Conservation (phyloP, 2,797 vertebrate species). For the Crypturellus tataupa region DNA sequence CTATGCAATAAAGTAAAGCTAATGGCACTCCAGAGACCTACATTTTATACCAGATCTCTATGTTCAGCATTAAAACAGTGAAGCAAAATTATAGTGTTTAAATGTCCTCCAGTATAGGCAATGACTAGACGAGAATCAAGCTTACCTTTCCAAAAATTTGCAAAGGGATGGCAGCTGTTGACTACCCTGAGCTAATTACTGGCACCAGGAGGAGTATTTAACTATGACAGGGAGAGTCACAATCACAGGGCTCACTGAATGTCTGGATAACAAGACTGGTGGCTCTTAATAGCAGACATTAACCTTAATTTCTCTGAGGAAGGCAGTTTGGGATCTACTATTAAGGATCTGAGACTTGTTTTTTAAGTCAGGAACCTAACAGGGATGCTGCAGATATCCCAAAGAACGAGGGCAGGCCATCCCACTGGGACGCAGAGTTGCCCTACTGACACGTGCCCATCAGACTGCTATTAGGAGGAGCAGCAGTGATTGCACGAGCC, state of each 20-base stretch:
- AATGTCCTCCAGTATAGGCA: neutral
- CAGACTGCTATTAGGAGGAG: slow-evolving; percentile 22
- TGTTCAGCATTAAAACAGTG: slow-evolving; percentile 1
- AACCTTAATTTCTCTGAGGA: neutral
- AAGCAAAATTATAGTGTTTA: neutral
- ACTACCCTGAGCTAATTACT: neutral
- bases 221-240: neutral
- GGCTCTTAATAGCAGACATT: neutral
- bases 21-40: slow-evolving; percentile 13
- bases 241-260: neutral
- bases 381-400: neutral
- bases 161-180: neutral
- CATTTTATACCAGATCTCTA: slow-evolving; percentile 18
- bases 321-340: neutral
- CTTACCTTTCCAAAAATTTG: neutral
- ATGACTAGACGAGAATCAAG: neutral
- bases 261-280: neutral
- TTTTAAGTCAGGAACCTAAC: neutral
- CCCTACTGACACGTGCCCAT: neutral
- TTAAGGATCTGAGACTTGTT: neutral
- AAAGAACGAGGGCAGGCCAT: slow-evolving; percentile 16
- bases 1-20: slow-evolving; percentile 3
- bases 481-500: neutral
- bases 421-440: neutral
- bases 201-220: neutral